Conservation (phyloP, 1,140 invertebrate species). For the Yoshiicerus persimilis region DNA sequence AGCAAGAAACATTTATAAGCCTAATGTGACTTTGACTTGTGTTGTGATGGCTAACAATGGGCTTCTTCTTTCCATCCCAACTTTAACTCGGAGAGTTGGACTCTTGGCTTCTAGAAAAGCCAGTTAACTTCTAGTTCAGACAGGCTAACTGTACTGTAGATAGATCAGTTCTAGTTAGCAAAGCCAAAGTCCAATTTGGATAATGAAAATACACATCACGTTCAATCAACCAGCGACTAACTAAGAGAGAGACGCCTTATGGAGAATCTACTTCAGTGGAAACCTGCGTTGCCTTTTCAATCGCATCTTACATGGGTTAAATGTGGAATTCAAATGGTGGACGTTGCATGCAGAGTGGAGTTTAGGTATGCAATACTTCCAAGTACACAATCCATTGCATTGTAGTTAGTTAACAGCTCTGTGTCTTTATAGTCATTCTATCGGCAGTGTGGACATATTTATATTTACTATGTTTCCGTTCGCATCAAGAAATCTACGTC, state of each 20-base stretch:
- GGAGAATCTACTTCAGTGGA: background rate
- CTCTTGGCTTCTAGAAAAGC: background rate
- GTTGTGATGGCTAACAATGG: background rate
- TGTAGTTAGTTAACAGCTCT: too few species aligned
- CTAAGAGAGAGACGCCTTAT: background rate
- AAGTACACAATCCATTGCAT: too few species aligned
- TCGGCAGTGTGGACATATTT: too few species aligned
- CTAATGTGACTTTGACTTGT: background rate
- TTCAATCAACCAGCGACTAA: conserved; percentile 17
- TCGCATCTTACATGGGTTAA: background rate
- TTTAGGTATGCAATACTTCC: too few species aligned
- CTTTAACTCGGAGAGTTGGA: background rate
- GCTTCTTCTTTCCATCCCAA: background rate
- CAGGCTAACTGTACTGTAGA: background rate
- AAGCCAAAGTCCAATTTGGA: conserved; percentile 9
- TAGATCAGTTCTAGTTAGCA: background rate
- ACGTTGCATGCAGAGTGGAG: too few species aligned
- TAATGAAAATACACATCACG: conserved; percentile 34
- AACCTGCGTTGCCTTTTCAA: background rate
- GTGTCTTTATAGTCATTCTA: too few species aligned
- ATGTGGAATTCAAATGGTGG: too few species aligned
- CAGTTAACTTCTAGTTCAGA: background rate
- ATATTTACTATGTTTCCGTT: too few species aligned
- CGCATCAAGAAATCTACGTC: too few species aligned
- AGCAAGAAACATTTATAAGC: background rate